Base-by-base conservation (phyloP, 2,888 invertebrate genomes). In the Lithophane leautieri region DNA sequence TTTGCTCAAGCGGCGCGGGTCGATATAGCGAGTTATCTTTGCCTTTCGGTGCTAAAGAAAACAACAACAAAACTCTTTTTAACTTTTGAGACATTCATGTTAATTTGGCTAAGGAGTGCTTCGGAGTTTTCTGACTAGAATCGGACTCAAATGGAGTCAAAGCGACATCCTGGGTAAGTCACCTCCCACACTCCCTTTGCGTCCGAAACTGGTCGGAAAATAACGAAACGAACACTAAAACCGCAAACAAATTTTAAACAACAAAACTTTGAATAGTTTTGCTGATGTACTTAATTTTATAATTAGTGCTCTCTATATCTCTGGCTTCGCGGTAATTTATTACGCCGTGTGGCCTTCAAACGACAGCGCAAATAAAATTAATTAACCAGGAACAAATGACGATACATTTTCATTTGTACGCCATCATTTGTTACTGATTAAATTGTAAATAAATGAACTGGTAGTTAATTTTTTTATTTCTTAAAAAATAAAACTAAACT, bases 1-100 rank as follows among this genome's bases (percentile, higher is more conserved):
- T 93, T 95, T 95, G 93, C 91, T 94, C 93, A 96, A 93, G 85
- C 96, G 95, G 87, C 95, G 92, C 87, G 95, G 95, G 94, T 96
- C 95, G 94, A 95, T 93, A 95, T 94, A 95, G 84, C 95, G 94
- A 92, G 94, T 93, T 92, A 96, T 94, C 94, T 95, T 96, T 94
- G 95, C 94, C 94, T 92, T 95, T 92, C 96, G 95, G 94, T 95
- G 96, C 96, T 96, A 95, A 88, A 88, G 89, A 94, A 95, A 94
- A 94, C 86, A 93, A 92, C 78, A 90, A 88, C 65, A 81, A 79
- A 84, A 86, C 84, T 88, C 22, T 47, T 60, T 71, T 28, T 65
- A 62, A 58, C 6, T 42, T 42, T 40, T 28, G n/a, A 50, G 25
- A 70, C n/a, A 40, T 42, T 61, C 4, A 12, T 54, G 44, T 40